Conservation (phyloP, 2,113 vertebrate genomes). For the Aegithalos caudatus region DNA sequence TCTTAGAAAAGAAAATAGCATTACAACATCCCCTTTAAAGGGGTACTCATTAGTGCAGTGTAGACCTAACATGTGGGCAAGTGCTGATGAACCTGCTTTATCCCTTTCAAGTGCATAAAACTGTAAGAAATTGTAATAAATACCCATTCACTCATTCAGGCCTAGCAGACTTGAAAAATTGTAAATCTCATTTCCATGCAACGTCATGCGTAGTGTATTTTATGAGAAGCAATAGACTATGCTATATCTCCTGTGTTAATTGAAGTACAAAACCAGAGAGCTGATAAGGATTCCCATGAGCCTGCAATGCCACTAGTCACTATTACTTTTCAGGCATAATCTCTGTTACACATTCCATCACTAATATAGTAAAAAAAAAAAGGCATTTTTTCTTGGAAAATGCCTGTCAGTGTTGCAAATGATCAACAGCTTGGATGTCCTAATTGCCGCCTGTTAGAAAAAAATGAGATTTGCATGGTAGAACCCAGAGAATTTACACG, state of each 20-base stretch:
- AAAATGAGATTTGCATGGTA: slow-evolving; percentile 80
- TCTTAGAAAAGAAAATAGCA: not conserved
- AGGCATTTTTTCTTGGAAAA: slow-evolving; percentile 43
- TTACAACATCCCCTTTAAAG: not conserved
- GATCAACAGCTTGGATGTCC: slow-evolving; percentile 68
- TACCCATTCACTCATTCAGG: slow-evolving; percentile 13
- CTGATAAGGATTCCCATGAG: not conserved
- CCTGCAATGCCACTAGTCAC: not conserved
- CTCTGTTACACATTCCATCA: slow-evolving; percentile 47
- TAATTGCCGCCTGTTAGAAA: slow-evolving; percentile 85
- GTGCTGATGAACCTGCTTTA: slow-evolving; percentile 23
- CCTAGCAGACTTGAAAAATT: not conserved
- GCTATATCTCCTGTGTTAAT: not conserved
- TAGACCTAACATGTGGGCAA: not conserved
- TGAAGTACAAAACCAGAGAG: not conserved
- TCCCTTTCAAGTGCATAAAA: slow-evolving; percentile 2
- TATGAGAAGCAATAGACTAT: not conserved
- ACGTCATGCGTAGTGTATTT: not conserved
- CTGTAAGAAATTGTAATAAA: slow-evolving; percentile 33
- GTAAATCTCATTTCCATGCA: not conserved
- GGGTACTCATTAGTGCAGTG: not conserved
- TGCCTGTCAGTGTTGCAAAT: slow-evolving; percentile 6
- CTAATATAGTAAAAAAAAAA: slow-evolving; percentile 58
- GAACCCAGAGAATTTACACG: slow-evolving; percentile 69
- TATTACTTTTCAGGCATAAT: not conserved